Conservation (phyloP, 2,888 invertebrate genomes). For the Rambutsinella grinnellia region DNA sequence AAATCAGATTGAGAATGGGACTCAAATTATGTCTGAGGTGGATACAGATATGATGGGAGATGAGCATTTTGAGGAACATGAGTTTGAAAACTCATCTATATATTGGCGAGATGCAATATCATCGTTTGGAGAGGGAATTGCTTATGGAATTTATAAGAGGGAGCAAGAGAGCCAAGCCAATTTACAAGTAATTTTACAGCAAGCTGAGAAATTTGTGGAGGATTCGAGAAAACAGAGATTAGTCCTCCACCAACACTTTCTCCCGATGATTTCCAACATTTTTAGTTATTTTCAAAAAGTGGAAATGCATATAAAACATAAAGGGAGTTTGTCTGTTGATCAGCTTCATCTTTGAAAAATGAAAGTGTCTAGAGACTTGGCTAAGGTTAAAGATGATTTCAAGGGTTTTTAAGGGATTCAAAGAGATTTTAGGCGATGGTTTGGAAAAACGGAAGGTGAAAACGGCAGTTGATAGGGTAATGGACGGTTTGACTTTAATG, state of each 20-base stretch:
- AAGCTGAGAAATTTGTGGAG: not conserved
- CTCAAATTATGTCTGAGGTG: not conserved
- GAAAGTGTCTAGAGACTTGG: not conserved
- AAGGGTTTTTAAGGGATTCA: too few relatives aligned
- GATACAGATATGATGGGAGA: not conserved
- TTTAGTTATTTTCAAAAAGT: not conserved
- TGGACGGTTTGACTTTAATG: slow-evolving; percentile 6
- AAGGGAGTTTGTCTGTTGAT: not conserved
- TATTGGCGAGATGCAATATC: not conserved
- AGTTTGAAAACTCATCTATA: not conserved
- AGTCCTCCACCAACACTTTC: not conserved
- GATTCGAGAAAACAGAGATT: not conserved
- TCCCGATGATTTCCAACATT: not conserved
- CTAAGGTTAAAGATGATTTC: not conserved
- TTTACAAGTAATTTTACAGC: not conserved
- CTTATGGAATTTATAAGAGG: not conserved
- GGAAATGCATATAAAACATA: not conserved
- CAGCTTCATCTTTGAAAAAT: not conserved
- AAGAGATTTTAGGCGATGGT: not conserved
- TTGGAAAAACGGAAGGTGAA: not conserved
- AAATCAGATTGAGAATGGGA: not conserved
- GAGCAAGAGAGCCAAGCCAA: not conserved
- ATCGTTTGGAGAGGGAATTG: not conserved
- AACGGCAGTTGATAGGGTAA: not conserved
- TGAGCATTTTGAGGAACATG: too few relatives aligned